These are phyloP conservation scores for Brachionus koreanus DNA, from an alignment of 1,140 invertebrate genomes.

Conservation along the genomic window DNA sequence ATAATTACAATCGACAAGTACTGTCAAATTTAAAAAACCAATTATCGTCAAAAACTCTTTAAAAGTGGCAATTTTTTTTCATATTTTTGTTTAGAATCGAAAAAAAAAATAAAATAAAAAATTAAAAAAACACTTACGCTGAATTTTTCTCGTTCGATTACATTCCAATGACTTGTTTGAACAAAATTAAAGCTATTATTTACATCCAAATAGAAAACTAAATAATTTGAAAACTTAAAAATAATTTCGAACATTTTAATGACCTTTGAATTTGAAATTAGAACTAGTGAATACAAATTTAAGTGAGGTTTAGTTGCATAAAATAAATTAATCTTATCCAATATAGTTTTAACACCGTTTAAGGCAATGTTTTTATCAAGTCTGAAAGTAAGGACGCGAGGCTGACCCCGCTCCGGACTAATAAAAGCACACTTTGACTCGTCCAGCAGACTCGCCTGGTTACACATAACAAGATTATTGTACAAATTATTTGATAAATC, in stretches of 20 bases:
- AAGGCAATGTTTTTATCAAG: not conserved
- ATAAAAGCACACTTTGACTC: not conserved
- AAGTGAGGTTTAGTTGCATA: conserved; percentile 22
- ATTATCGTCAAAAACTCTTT: too few species aligned
- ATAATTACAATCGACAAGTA: too few species aligned
- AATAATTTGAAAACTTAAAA: conserved; percentile 23
- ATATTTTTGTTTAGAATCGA: too few species aligned
- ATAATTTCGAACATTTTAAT: conserved; percentile 1
- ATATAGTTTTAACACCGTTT: not conserved
- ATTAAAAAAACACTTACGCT: not conserved
- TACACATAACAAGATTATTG: not conserved
- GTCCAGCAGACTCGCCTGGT: not conserved
- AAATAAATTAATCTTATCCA: not conserved
- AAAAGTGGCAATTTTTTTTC: too few species aligned
- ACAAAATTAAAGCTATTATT: not conserved
- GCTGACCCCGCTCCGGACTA: not conserved
- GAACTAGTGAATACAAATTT: not conserved
- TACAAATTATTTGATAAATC: not conserved
- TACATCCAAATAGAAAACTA: not conserved
- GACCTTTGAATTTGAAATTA: conserved; percentile 3
- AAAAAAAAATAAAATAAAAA: too few species aligned
- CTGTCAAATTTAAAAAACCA: too few species aligned
- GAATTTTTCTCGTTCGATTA: not conserved
- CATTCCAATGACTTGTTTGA: not conserved
- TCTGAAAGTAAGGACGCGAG: not conserved